Base-by-base conservation (phyloP, 2,113 vertebrate species). In the Notothenia coriiceps region DNA sequence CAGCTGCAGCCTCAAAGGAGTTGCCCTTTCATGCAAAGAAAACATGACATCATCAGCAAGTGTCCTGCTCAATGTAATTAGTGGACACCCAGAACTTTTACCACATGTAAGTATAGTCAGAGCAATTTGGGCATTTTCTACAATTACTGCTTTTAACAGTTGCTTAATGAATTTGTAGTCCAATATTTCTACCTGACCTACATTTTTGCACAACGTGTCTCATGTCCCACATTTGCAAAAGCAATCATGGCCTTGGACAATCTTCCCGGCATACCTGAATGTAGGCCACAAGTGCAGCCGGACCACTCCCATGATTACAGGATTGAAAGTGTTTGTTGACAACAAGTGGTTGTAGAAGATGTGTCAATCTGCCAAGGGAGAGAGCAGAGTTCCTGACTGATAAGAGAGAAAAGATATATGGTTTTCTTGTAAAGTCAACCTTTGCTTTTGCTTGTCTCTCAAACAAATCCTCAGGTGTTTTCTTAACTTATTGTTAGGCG, bases 111-210 rank as follows among this genome's bases (percentile, higher is more conserved):
- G 29, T 40, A 43, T 40, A 80, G 61, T 50, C n/a, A 69, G 64
- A 59, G 68, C 60, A 70, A 47, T 61, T 52, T 62, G 25, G 18
- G 22, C 51, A 40, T 69, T 22, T 11, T 61, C 9, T 33, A 15
- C 57, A 6, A 10, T 47, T 86, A 11, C 56, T 77, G 63, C 44
- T 2, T 70, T 66, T 43, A 43, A 60, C 65, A 71, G 81, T 56
- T 46, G 62, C 64, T 51, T 6, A 1, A 35, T 10, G n/a, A 29
- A 60, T 75, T 66, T 74, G 50, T 35, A 33, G 74, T 29, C 62
- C 20, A 22, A 50, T 35, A 57, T 84, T 79, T 86, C 35, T 79
- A 44, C 55, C 73, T 85, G 84, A 88, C 82, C 85, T 79, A 91
- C 70, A 83, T 91, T 87, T 3, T 61, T 79, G 35, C 65, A 47